Evolutionary conservation across 1,140 invertebrate genomes (phyloP).

Genomic region (Drosophila rhopaloa): DNA sequence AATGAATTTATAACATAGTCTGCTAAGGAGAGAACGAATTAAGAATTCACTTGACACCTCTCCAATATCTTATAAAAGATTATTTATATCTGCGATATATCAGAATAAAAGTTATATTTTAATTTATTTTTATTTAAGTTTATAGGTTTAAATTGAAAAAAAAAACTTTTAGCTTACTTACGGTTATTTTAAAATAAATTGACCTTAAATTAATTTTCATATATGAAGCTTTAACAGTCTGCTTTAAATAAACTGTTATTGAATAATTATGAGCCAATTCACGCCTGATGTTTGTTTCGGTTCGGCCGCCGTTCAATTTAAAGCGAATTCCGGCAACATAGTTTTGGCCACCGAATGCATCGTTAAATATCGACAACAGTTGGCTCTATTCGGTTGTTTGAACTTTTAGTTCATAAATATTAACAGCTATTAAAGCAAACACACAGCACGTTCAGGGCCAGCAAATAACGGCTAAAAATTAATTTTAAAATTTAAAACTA

Average conservation of each 20-base stretch:
- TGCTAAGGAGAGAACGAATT: no score
- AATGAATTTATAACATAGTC: no score
- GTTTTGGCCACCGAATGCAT: slow-evolving; percentile 29
- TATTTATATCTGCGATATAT: no score
- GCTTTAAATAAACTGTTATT: slow-evolving; percentile 41
- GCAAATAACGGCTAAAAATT: slow-evolving; percentile 49
- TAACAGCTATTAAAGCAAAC: slow-evolving; percentile 73
- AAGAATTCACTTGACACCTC: no score
- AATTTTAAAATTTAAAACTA: slow-evolving; percentile 77
- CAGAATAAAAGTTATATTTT: no score
- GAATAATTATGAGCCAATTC: slow-evolving; percentile 63
- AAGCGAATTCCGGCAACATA: background rate
- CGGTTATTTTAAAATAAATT: background rate
- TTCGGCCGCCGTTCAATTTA: slow-evolving; percentile 2
- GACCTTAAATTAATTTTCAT: background rate
- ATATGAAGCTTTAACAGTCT: background rate
- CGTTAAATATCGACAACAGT: slow-evolving; percentile 70
- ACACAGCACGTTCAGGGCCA: slow-evolving; percentile 13
- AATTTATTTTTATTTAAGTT: no score
- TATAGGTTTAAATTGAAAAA: no score
- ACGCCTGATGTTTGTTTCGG: slow-evolving; percentile 41
- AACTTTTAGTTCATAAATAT: slow-evolving; percentile 77
- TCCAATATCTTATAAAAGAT: no score
- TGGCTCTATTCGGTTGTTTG: slow-evolving; percentile 45
- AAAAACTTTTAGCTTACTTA: background rate